Conservation (phyloP, 2,888 invertebrate genomes). For the Machimus atricapillus region DNA sequence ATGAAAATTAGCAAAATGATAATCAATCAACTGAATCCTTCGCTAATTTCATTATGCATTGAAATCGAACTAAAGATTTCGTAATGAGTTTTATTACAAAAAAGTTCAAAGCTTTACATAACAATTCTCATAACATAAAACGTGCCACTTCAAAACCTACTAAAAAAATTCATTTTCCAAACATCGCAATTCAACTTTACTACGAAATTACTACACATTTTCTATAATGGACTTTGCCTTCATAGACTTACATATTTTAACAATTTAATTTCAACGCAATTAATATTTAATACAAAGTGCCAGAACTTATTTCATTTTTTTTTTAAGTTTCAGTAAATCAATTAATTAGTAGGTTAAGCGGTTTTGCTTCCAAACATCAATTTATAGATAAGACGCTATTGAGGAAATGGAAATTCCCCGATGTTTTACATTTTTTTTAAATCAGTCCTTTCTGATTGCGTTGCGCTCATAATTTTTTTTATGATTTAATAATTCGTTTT, state of each 20-base stretch:
- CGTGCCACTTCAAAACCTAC: background rate
- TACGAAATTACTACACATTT: background rate
- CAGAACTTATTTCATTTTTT: background rate
- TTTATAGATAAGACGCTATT: background rate
- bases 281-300: background rate
- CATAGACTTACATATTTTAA: background rate
- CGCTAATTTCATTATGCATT: background rate
- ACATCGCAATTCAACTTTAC: background rate
- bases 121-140: background rate
- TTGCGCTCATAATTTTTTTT: background rate
- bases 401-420: background rate
- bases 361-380: background rate
- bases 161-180: background rate
- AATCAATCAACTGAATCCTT: background rate
- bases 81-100: background rate
- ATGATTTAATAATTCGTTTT: background rate
- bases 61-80: background rate
- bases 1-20: background rate
- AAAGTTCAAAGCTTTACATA: background rate
- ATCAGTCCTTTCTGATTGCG: background rate
- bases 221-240: background rate
- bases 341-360: background rate
- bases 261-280: background rate
- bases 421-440: background rate
- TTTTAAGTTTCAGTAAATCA: background rate